Conservation (phyloP, 2,113 vertebrate genomes). For the Loxodonta africana region DNA sequence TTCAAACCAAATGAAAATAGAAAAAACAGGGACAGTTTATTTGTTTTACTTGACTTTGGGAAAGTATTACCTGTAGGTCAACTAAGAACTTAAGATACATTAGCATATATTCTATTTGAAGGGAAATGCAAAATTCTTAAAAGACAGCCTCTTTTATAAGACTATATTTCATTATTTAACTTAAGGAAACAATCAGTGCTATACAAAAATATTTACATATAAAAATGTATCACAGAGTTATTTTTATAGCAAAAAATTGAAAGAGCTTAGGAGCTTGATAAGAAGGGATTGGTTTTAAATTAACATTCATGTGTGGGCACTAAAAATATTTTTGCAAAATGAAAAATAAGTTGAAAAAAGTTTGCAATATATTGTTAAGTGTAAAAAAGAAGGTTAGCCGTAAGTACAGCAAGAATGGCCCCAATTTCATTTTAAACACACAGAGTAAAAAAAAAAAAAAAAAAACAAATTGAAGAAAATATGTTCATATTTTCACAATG, state of each 20-base stretch:
- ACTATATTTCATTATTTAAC: background rate
- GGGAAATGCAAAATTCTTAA: conserved; percentile 13
- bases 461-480: background rate
- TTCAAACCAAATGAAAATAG: background rate
- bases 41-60: background rate
- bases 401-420: conserved; percentile 51
- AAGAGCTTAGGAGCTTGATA: conserved; percentile 54
- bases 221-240: conserved; percentile 42
- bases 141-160: background rate
- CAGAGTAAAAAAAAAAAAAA: background rate
- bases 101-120: conserved; percentile 5
- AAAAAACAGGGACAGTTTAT: background rate
- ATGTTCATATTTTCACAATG: conserved; percentile 28
- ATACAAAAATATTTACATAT: conserved; percentile 62
- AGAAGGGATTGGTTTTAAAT: conserved; percentile 67
- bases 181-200: background rate
- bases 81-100: background rate
- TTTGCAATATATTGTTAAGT: conserved; percentile 55
- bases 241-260: conserved; percentile 56
- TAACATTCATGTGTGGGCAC: conserved; percentile 49
- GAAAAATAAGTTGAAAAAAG: conserved; percentile 63
- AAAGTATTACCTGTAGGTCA: background rate
- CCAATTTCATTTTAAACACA: conserved; percentile 70
- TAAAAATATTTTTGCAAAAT: conserved; percentile 61
- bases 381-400: conserved; percentile 37